A percentile compares a stretch with the other conserved stretches of the same genome.
phyloP scores from a whole-genome alignment of 2,113 vertebrate genomes.

The Nothobranchius furzeri region DNA sequence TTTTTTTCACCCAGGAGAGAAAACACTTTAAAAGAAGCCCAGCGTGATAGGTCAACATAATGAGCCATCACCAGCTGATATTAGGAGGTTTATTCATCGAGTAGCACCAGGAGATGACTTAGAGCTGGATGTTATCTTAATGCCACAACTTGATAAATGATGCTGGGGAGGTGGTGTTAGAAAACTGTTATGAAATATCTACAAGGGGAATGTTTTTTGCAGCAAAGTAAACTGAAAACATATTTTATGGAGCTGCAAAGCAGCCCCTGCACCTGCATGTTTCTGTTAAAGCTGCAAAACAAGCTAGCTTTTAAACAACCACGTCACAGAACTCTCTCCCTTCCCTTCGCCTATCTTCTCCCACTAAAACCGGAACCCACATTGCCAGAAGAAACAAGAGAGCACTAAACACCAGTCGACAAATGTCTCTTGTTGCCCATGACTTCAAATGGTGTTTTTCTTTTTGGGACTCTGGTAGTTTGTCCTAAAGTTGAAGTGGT shows the following conservation, averaged over 20 bases:
- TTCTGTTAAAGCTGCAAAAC: not conserved
- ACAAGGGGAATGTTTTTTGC: constrained; percentile 30
- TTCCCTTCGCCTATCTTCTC: too few relatives aligned
- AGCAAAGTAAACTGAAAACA: constrained; percentile 17
- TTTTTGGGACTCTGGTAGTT: too few relatives aligned
- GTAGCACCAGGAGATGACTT: constrained; percentile 57
- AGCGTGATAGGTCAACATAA: constrained; percentile 66
- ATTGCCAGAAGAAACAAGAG: too few relatives aligned
- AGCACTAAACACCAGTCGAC: too few relatives aligned
- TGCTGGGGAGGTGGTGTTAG: constrained; percentile 45
- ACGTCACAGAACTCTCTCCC: too few relatives aligned
- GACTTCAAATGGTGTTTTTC: too few relatives aligned
- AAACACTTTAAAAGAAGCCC: constrained; percentile 61
- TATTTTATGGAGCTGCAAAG: constrained; percentile 3
- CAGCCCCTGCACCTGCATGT: not conserved
- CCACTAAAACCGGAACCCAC: too few relatives aligned
- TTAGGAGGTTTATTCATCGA: constrained; percentile 72
- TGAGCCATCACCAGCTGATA: constrained; percentile 71
- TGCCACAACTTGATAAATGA: constrained; percentile 73
- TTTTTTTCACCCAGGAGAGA: constrained; percentile 59
- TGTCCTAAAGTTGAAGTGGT: too few relatives aligned
- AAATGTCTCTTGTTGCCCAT: too few relatives aligned
- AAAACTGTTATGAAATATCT: constrained; percentile 46
- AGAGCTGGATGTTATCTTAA: constrained; percentile 69
- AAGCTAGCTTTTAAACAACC: too few relatives aligned